These are phyloP conservation scores for Potorous gilbertii DNA, from an alignment of 2,797 vertebrate genomes.

Conservation along the genomic window DNA sequence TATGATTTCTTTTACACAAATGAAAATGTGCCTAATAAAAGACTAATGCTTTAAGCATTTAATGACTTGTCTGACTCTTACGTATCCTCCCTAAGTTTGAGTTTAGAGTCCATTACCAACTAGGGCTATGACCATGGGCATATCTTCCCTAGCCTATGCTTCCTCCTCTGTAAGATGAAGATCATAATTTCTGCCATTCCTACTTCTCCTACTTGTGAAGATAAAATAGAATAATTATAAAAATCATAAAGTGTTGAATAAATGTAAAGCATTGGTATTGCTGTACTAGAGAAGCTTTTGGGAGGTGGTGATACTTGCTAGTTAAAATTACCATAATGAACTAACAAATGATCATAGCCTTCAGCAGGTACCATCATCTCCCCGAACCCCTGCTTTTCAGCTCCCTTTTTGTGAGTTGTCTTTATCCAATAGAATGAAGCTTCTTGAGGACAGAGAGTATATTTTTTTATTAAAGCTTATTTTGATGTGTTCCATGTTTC, in stretches of 20 bases:
- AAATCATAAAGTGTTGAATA: neutral
- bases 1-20: neutral
- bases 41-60: neutral
- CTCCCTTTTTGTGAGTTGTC: neutral
- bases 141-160: neutral
- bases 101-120: neutral
- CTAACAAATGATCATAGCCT: neutral
- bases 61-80: neutral
- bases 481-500: neutral
- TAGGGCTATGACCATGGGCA: neutral
- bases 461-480: neutral
- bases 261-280: neutral
- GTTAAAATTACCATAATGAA: neutral
- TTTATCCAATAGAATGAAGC: neutral
- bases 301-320: neutral
- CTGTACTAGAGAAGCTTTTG: neutral
- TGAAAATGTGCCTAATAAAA: neutral
- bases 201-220: neutral
- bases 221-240: neutral
- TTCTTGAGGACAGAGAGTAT: neutral
- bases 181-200: neutral
- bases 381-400: neutral
- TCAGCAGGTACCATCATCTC: neutral
- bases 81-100: neutral
- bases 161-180: neutral